Evolutionary conservation across 2,113 vertebrate species (phyloP), one percentile per base, ranked within the genome.

Genomic region (Loxodonta africana): DNA sequence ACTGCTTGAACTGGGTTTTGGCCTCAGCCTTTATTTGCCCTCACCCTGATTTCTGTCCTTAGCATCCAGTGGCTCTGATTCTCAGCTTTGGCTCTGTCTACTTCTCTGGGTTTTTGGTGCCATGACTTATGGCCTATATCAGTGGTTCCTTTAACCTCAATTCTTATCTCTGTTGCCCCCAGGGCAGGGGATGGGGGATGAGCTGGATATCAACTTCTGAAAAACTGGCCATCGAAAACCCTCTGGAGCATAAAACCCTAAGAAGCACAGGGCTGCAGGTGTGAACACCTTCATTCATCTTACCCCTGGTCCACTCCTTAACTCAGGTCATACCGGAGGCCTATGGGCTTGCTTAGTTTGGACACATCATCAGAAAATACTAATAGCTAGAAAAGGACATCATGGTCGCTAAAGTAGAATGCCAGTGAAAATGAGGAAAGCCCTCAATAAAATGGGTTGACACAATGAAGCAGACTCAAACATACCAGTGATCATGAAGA

Each of bases 211-310:
- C 20, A 48, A 3, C 73, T 74, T 41, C 73, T 41, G 73, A 74
- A 74, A 41, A 41, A 23, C 8, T 37, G 44, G 18, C 73, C 73
- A 41, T 23, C 10, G 73, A 74, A 23, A 74, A 74, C 6, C 73
- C n/a, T 8, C 7, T 20, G 18, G 33, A 21, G n/a, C 18, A 18
- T 7, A n/a, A 37, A 37, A 73, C n/a, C 33, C 18, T 73, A 44
- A 41, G 11, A 37, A 17, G 51, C 48, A 53, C 0, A 21, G 44
- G n/a, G 33, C 8, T n/a, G 21, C 12, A n/a, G n/a, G 12, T 0
- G 20, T 25, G 48, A 80, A 5, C 8, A 37, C 26, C 26, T 28
- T 78, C 30, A 25, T 44, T n/a, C 1, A 0, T 73, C 62, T 10
- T 2, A 8, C 12, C 41, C 21, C 44, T 48, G 37, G 37, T 21